Evolutionary conservation across 1,140 invertebrate genomes (phyloP).

Genomic region (Drosophila subobscura): DNA sequence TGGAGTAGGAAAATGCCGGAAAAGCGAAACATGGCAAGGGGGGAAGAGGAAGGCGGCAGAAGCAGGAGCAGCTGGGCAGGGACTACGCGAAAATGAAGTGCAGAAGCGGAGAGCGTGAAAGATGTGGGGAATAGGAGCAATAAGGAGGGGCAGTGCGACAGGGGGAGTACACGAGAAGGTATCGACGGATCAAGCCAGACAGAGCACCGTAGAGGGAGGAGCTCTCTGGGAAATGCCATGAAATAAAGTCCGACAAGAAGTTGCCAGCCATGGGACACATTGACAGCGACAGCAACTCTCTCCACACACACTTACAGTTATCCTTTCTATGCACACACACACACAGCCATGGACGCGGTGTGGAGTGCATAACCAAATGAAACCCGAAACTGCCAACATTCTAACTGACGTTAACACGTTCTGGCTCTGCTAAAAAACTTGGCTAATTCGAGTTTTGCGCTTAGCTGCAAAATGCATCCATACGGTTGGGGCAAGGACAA

Average conservation of each 20-base stretch:
- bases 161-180: too few relatives aligned
- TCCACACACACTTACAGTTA: neutral
- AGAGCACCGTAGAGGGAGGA: neutral
- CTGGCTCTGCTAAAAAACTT: constrained; percentile 7
- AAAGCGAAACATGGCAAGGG: neutral
- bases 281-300: neutral
- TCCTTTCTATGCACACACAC: neutral
- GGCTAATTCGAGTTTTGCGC: constrained; percentile 22
- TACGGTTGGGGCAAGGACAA: too few relatives aligned
- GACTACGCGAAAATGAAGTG: neutral
- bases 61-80: neutral
- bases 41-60: neutral
- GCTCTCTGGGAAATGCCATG: too few relatives aligned
- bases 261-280: constrained; percentile 21
- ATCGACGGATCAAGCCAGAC: too few relatives aligned
- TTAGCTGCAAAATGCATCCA: neutral
- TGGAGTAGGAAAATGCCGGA: constrained; percentile 38
- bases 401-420: constrained; percentile 19
- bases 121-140: constrained; percentile 2
- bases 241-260: too few relatives aligned
- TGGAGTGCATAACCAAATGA: too few relatives aligned
- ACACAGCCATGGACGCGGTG: too few relatives aligned
- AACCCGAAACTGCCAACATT: too few relatives aligned
- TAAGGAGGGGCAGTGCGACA: too few relatives aligned
- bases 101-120: constrained; percentile 1